Evolutionary conservation across 1,140 invertebrate species (phyloP).

Genomic region (Eulimnadia texana): DNA sequence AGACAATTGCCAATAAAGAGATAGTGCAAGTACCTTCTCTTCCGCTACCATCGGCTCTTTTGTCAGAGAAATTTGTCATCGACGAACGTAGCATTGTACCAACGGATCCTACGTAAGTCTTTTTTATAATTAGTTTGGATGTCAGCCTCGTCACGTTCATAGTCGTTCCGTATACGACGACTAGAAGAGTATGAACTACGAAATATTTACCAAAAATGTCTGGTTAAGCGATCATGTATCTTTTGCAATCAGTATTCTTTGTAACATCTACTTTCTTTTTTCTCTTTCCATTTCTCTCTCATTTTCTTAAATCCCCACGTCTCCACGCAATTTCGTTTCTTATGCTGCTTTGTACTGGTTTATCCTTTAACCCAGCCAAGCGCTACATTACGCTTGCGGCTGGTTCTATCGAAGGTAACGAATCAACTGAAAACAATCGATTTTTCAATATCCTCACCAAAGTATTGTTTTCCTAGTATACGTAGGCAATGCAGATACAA

Average conservation of each 20-base stretch:
- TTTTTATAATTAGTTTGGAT: background rate
- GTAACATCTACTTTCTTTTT: constrained; percentile 2
- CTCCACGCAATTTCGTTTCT: background rate
- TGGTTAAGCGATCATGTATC: background rate
- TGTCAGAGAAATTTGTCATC: constrained; percentile 8
- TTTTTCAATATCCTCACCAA: too few relatives aligned
- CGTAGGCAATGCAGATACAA: constrained; percentile 1
- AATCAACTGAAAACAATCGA: constrained; percentile 9
- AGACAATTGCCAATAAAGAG: background rate
- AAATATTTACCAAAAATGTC: background rate
- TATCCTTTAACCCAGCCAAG: constrained; percentile 6
- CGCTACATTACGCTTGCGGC: constrained; percentile 57
- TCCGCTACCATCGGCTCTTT: constrained; percentile 3
- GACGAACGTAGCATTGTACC: constrained; percentile 11
- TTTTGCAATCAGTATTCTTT: background rate
- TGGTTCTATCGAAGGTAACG: constrained; percentile 61
- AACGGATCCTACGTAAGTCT: constrained; percentile 15
- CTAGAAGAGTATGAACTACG: too few relatives aligned
- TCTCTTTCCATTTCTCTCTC: background rate
- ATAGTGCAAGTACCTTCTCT: background rate
- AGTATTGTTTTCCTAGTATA: constrained; percentile 6
- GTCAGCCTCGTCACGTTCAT: background rate
- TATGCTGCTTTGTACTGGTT: constrained; percentile 10
- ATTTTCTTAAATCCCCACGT: background rate
- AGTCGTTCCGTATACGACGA: too few relatives aligned